Percentiles rank a stretch among this genome's conserved stretches.
These are phyloP conservation scores for Aphelinus certus DNA, from an alignment of 1,140 invertebrate species.

Conservation along the genomic window DNA sequence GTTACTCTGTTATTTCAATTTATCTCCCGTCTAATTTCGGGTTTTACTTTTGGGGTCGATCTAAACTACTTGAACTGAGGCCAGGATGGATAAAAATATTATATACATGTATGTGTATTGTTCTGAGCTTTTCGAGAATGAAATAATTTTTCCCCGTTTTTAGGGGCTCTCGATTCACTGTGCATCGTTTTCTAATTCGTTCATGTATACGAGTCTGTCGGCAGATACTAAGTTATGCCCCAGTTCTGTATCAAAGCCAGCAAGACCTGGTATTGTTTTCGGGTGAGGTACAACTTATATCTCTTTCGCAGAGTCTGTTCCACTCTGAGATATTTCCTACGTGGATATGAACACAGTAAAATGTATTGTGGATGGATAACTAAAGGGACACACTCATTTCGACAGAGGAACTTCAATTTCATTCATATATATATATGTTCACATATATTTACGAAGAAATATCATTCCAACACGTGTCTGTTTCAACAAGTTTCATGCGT, in stretches of 20 bases:
- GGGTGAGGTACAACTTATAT: slow-evolving; percentile 17
- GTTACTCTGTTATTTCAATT: slow-evolving; percentile 5
- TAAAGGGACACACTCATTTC: background rate
- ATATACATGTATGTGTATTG: slow-evolving; percentile 6
- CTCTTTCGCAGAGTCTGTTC: slow-evolving; percentile 26
- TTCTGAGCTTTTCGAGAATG: slow-evolving; percentile 16
- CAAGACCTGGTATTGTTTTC: slow-evolving; percentile 1
- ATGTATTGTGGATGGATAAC: background rate
- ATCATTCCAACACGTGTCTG: too few species aligned
- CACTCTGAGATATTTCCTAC: slow-evolving; percentile 16
- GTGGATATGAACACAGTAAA: slow-evolving; percentile 26
- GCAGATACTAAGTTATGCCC: slow-evolving; percentile 1
- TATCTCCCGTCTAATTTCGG: slow-evolving; percentile 4
- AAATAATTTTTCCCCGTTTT: slow-evolving; percentile 41
- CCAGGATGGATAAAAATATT: background rate
- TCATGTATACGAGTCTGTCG: slow-evolving; percentile 31
- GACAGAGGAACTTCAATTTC: background rate
- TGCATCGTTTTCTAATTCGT: slow-evolving; percentile 14
- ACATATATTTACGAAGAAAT: background rate
- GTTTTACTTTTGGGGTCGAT: slow-evolving; percentile 1
- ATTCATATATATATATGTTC: slow-evolving; percentile 4
- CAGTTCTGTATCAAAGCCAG: background rate
- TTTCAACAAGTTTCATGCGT: slow-evolving; percentile 3
- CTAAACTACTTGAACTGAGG: slow-evolving; percentile 21
- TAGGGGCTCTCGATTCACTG: slow-evolving; percentile 41